Conservation (phyloP, 2,888 invertebrate species). For the Eulithis prunata region DNA sequence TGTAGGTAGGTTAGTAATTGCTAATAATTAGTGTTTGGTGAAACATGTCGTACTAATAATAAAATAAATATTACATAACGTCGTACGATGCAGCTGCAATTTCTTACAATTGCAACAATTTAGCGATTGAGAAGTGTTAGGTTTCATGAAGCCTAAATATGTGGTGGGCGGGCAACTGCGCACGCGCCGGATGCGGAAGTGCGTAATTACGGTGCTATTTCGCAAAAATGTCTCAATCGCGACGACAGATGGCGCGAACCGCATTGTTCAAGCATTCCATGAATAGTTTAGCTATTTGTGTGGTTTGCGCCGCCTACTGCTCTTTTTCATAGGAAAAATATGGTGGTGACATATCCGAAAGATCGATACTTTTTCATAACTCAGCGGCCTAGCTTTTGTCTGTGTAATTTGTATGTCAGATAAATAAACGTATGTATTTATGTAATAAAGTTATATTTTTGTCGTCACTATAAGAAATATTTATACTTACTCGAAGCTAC, state of each 20-base stretch:
- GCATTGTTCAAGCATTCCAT: slow-evolving; percentile 70
- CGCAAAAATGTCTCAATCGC: slow-evolving; percentile 81
- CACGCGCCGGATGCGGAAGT: slow-evolving; percentile 82
- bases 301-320: slow-evolving; percentile 64
- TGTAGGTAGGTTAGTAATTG: no score
- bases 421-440: no score
- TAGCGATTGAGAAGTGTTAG: slow-evolving; percentile 57
- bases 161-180: slow-evolving; percentile 70
- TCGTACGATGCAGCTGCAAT: slow-evolving; percentile 37
- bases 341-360: slow-evolving; percentile 18
- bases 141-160: slow-evolving; percentile 63
- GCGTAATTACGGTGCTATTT: slow-evolving; percentile 78
- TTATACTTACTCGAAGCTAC: no score
- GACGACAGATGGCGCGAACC: slow-evolving; percentile 74
- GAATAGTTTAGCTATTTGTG: slow-evolving; percentile 72
- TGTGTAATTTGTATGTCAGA: no score
- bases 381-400: background rate
- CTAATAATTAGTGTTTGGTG: no score
- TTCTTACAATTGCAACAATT: slow-evolving; percentile 41
- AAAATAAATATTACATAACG: background rate
- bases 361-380: slow-evolving; percentile 9
- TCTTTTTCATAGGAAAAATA: slow-evolving; percentile 43
- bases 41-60: background rate
- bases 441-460: no score
- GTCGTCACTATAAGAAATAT: no score